Evolutionary conservation across 2,113 vertebrate species (phyloP).

Genomic region (Planiliza haematocheilus): DNA sequence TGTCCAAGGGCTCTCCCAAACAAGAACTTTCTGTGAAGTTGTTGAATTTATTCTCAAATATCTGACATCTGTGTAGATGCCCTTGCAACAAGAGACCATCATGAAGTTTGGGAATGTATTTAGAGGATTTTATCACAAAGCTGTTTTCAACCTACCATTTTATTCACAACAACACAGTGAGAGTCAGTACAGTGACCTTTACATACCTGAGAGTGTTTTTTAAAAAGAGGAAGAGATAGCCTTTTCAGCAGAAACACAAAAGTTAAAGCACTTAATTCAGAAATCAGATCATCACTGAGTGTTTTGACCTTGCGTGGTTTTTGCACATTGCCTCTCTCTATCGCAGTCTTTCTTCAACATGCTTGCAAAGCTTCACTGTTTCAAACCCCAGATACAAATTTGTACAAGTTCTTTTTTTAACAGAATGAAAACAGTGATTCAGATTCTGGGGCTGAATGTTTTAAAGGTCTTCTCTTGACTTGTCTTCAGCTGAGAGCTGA

Average conservation of each 20-base stretch:
- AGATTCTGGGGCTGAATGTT: background rate
- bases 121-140: background rate
- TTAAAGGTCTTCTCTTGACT: background rate
- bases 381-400: background rate
- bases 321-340: background rate
- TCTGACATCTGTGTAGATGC: background rate
- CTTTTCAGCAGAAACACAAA: background rate
- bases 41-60: background rate
- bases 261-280: background rate
- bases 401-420: background rate
- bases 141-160: background rate
- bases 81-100: background rate
- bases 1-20: no score
- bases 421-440: background rate
- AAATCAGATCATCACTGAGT: conserved; percentile 9
- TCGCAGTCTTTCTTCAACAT: background rate
- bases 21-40: background rate
- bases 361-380: background rate
- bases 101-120: background rate
- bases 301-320: background rate
- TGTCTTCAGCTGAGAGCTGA: conserved; percentile 10
- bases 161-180: background rate
- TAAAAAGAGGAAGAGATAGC: no score
- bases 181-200: no score
- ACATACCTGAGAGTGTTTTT: background rate